Evolutionary conservation across 2,113 vertebrate species (phyloP).

Genomic region (Megaceryle torquata): DNA sequence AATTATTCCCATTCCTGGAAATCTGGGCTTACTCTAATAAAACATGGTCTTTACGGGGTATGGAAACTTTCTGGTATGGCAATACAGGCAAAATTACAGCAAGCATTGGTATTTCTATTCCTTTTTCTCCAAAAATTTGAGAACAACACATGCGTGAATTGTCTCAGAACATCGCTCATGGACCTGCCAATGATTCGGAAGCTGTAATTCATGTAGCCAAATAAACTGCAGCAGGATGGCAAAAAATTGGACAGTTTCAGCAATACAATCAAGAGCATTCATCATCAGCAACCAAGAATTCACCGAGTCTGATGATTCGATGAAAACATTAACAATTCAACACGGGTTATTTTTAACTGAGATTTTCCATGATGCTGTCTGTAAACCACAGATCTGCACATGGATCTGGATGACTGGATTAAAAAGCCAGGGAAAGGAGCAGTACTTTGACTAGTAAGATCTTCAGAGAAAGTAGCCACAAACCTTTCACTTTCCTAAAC

Average conservation of each 20-base stretch:
- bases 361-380: background rate
- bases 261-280: background rate
- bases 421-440: background rate
- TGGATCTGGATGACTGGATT: background rate
- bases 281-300: background rate
- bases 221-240: background rate
- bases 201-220: background rate
- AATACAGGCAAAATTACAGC: background rate
- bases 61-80: background rate
- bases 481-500: too few relatives aligned
- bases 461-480: background rate
- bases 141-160: background rate
- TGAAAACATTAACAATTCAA: background rate
- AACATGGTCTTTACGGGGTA: background rate
- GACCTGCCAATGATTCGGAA: background rate
- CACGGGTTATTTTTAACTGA: background rate
- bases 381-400: background rate
- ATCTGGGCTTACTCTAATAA: background rate
- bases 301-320: background rate
- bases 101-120: background rate
- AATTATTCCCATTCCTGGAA: background rate
- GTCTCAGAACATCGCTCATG: background rate
- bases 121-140: background rate
- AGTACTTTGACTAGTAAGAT: background rate
- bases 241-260: background rate